Conservation (phyloP, 1,140 invertebrate genomes). For the Gryllus bimaculatus region DNA sequence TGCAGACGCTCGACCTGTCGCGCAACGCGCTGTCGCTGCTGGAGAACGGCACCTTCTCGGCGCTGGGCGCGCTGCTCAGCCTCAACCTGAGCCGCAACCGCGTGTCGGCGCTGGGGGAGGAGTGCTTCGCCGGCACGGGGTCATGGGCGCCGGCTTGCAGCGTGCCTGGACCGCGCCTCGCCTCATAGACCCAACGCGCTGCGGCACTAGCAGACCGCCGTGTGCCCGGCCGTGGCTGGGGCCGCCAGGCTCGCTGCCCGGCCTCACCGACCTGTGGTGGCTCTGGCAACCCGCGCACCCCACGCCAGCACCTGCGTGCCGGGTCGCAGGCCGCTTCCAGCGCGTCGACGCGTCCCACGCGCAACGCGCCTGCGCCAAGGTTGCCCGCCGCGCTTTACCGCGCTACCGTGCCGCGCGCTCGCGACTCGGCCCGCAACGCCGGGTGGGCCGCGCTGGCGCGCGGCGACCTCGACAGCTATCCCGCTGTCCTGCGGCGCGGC, state of each 20-base stretch:
- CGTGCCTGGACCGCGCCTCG: slow-evolving; percentile 72
- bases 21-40: slow-evolving; percentile 61
- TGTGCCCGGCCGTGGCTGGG: slow-evolving; percentile 59
- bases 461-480: slow-evolving; percentile 71
- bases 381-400: slow-evolving; percentile 75
- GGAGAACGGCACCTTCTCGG: slow-evolving; percentile 59
- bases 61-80: slow-evolving; percentile 60
- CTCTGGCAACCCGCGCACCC: slow-evolving; percentile 51
- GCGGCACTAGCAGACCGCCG: too few species aligned
- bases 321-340: slow-evolving; percentile 38
- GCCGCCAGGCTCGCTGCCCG: slow-evolving; percentile 60
- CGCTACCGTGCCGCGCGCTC: slow-evolving; percentile 74
- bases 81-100: slow-evolving; percentile 74
- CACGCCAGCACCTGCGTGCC: slow-evolving; percentile 47
- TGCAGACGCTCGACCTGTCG: slow-evolving; percentile 73
- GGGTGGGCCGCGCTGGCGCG: slow-evolving; percentile 74
- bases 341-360: slow-evolving; percentile 75
- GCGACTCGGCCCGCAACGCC: slow-evolving; percentile 45
- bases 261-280: slow-evolving; percentile 65
- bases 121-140: slow-evolving; percentile 51
- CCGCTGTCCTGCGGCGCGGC: slow-evolving; percentile 64
- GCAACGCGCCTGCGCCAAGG: slow-evolving; percentile 47
- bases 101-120: slow-evolving; percentile 44
- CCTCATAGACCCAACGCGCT: slow-evolving; percentile 71
- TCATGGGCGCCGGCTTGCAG: too few species aligned